Conservation (phyloP, 2,888 invertebrate genomes). For the Sphinx pinastri region DNA sequence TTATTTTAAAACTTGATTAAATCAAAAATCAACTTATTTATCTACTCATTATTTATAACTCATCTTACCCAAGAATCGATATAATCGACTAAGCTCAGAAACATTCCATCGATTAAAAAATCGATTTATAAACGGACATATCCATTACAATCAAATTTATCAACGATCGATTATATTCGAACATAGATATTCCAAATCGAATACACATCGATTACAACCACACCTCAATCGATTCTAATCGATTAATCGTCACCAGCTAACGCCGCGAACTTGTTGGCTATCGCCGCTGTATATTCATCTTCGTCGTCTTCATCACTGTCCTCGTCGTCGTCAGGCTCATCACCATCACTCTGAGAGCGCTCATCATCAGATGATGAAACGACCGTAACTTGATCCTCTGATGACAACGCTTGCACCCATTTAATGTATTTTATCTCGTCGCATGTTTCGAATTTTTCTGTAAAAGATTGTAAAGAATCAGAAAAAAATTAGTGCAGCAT, state of each 20-base stretch:
- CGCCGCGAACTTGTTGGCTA: conserved; percentile 30
- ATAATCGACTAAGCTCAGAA: too few species aligned
- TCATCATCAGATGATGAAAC: conserved; percentile 44
- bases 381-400: conserved; percentile 42
- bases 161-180: too few species aligned
- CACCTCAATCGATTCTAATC: background rate
- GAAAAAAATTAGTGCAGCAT: too few species aligned
- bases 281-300: conserved; percentile 25
- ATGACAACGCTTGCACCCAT: conserved; percentile 86
- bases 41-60: too few species aligned
- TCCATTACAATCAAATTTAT: too few species aligned
- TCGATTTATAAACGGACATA: too few species aligned
- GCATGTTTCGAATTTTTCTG: conserved; percentile 86
- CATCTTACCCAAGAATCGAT: too few species aligned
- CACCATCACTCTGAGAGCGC: conserved; percentile 38
- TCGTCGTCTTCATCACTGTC: conserved; percentile 33
- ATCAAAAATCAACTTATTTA: too few species aligned
- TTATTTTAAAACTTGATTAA: too few species aligned
- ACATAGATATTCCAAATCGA: too few species aligned
- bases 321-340: conserved; percentile 42
- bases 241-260: conserved; percentile 23
- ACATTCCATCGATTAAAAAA: too few species aligned
- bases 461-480: conserved; percentile 29
- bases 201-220: too few species aligned
- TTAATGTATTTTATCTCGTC: conserved; percentile 85